Conservation (phyloP, 2,797 vertebrate genomes). For the Borostomias antarcticus region DNA sequence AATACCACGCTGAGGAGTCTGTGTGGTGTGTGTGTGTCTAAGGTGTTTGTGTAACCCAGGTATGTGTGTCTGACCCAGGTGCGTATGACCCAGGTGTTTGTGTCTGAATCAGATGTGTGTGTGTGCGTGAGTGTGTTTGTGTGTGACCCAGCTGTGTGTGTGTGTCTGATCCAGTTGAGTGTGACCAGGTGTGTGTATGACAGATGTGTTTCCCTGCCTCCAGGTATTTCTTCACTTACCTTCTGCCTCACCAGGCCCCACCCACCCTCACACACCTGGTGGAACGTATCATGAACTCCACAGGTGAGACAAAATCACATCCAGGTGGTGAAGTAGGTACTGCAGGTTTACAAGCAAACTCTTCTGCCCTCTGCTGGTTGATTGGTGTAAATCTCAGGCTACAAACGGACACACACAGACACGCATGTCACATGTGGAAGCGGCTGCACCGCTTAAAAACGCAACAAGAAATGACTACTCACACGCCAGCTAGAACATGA, state of each 20-base stretch:
- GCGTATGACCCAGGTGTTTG: no score
- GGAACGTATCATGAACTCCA: slow-evolving; percentile 87
- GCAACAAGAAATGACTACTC: slow-evolving; percentile 43
- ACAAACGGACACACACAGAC: slow-evolving; percentile 29
- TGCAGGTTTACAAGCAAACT: no score
- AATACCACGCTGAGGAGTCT: slow-evolving; percentile 44
- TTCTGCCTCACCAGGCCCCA: slow-evolving; percentile 89
- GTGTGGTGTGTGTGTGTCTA: slow-evolving; percentile 47
- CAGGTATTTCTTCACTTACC: slow-evolving; percentile 94
- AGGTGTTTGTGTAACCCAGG: no score
- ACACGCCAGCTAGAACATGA: neutral
- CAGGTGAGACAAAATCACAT: no score
- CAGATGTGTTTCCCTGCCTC: slow-evolving; percentile 53
- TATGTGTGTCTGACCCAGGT: slow-evolving; percentile 1
- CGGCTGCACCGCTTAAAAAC: no score
- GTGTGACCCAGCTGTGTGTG: no score
- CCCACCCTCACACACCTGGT: slow-evolving; percentile 81
- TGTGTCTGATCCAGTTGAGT: neutral
- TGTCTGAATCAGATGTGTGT: neutral
- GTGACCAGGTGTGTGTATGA: neutral
- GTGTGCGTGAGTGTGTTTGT: no score
- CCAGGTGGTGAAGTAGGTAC: no score
- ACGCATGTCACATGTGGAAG: no score
- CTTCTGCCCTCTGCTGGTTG: no score
- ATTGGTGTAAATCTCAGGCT: no score